These are phyloP conservation scores for Orientallactaga bullata DNA, from an alignment of 2,113 vertebrate genomes.

Conservation along the genomic window DNA sequence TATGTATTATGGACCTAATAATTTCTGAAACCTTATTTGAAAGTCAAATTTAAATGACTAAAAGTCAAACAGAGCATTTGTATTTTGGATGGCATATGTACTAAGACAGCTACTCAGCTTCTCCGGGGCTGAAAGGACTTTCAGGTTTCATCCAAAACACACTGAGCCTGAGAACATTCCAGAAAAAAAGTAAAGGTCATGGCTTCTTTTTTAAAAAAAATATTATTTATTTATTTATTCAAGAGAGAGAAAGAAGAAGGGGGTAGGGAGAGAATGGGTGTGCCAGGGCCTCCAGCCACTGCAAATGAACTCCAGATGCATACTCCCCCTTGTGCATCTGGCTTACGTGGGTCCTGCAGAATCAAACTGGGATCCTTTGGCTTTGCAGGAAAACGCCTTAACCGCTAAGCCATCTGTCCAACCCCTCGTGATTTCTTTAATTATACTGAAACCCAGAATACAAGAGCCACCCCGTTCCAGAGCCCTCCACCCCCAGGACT, in stretches of 20 bases:
- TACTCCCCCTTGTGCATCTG: too few species aligned
- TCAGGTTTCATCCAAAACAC: neutral
- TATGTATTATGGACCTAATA: neutral
- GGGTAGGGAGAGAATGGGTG: too few species aligned
- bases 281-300: too few species aligned
- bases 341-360: too few species aligned
- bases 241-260: too few species aligned
- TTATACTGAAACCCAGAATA: neutral
- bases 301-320: too few species aligned
- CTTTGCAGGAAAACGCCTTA: too few species aligned
- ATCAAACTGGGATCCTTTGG: too few species aligned
- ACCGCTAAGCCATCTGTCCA: too few species aligned
- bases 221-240: too few species aligned
- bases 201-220: too few species aligned
- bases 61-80: slow-evolving; percentile 21
- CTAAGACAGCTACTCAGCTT: neutral
- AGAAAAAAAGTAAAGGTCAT: slow-evolving; percentile 9
- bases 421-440: too few species aligned
- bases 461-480: neutral
- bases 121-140: neutral
- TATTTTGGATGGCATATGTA: neutral
- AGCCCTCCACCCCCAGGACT: neutral
- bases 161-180: slow-evolving; percentile 6
- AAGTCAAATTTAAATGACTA: slow-evolving; percentile 50
- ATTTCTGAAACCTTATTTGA: slow-evolving; percentile 18